These are phyloP conservation scores for Tipula lateralis DNA, from an alignment of 2,888 invertebrate species.

Conservation along the genomic window DNA sequence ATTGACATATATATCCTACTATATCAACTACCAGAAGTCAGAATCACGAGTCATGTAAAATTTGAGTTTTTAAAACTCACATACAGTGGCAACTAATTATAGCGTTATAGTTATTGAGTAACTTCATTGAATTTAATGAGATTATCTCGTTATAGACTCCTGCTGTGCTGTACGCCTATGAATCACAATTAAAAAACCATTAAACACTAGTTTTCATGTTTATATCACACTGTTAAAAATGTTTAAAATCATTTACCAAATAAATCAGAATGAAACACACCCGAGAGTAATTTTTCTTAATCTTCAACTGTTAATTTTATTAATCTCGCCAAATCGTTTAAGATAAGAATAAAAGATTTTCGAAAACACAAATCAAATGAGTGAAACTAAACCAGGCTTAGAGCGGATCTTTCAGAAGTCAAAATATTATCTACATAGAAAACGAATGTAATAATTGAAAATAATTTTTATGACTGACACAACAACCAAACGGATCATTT, in stretches of 20 bases:
- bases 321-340: neutral
- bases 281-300: neutral
- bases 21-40: no score
- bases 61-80: no score
- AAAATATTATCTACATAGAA: neutral
- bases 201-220: no score
- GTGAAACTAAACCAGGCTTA: neutral
- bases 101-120: no score
- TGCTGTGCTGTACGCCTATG: no score
- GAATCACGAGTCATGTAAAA: no score
- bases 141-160: no score
- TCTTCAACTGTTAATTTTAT: neutral
- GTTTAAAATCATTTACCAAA: neutral
- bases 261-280: neutral
- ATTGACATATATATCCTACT: no score
- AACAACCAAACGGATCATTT: neutral
- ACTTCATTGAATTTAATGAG: no score
- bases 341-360: neutral
- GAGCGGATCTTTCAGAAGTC: neutral
- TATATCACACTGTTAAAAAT: neutral
- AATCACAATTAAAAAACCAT: no score
- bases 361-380: slow-evolving; percentile 2
- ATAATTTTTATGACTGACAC: neutral
- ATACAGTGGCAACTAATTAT: no score
- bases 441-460: slow-evolving; percentile 1